These are phyloP conservation scores for Halictus quadricinctus DNA, from an alignment of 2,888 invertebrate genomes.

Conservation along the genomic window DNA sequence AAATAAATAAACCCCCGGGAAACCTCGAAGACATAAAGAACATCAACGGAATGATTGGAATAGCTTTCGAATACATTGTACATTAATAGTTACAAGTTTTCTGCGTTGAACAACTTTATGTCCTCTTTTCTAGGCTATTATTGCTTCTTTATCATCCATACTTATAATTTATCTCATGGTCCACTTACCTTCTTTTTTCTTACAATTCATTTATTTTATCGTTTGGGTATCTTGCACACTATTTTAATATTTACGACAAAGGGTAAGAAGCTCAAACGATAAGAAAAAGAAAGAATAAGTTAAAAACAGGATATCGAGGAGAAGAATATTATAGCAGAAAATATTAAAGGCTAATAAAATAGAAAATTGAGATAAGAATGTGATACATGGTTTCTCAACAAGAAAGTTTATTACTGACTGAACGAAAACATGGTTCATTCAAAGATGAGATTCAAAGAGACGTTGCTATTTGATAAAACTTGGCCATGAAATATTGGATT, in stretches of 20 bases:
- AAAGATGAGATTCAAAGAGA: too few relatives aligned
- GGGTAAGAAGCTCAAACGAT: too few relatives aligned
- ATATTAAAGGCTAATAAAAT: not conserved
- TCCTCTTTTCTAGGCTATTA: not conserved
- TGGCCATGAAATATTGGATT: not conserved
- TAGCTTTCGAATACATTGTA: not conserved
- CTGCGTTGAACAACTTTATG: not conserved
- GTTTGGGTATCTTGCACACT: too few relatives aligned
- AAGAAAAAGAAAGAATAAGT: too few relatives aligned
- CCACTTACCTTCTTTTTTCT: not conserved
- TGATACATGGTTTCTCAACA: not conserved
- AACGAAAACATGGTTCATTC: too few relatives aligned
- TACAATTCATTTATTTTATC: too few relatives aligned
- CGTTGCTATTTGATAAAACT: not conserved
- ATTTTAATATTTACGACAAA: too few relatives aligned
- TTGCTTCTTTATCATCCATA: not conserved
- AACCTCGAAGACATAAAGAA: not conserved
- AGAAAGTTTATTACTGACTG: too few relatives aligned
- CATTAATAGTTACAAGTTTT: not conserved
- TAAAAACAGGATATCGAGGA: too few relatives aligned
- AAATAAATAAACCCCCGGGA: not conserved
- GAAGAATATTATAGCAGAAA: not conserved
- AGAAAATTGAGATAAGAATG: not conserved
- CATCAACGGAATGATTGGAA: not conserved
- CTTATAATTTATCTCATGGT: not conserved